Conservation (phyloP, 2,888 invertebrate genomes). For the Nomada goodeniana region DNA sequence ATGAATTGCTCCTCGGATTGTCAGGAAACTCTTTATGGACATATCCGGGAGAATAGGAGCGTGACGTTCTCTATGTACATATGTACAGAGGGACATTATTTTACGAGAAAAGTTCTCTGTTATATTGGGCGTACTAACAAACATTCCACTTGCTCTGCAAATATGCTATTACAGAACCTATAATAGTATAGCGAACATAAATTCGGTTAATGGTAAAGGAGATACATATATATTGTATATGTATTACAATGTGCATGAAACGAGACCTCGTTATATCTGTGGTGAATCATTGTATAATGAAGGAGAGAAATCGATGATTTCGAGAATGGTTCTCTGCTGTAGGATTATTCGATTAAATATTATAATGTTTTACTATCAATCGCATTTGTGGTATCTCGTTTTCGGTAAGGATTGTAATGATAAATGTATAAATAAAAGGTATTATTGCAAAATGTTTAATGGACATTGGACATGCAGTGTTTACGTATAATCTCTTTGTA, state of each 20-base stretch:
- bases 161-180: conserved; percentile 26
- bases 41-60: conserved; percentile 36
- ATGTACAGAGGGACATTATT: conserved; percentile 34
- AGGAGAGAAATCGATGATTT: neutral
- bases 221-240: neutral
- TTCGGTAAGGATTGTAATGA: no score
- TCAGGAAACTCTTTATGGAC: conserved; percentile 34
- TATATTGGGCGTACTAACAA: conserved; percentile 37
- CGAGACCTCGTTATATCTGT: neutral
- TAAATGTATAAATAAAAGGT: no score
- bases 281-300: neutral
- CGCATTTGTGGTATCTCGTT: no score
- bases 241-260: neutral
- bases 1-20: conserved; percentile 61
- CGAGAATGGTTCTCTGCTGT: no score
- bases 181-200: conserved; percentile 25
- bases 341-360: no score
- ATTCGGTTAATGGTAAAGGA: conserved; percentile 29
- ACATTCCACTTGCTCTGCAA: conserved; percentile 40
- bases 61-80: conserved; percentile 26
- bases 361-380: no score
- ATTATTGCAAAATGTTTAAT: no score
- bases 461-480: no score
- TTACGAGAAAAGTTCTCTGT: conserved; percentile 64
- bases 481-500: no score